Percentiles rank a stretch among this genome's conserved stretches.
phyloP scores from a whole-genome alignment of 2,888 invertebrate species.

The Orthosia gracilis region DNA sequence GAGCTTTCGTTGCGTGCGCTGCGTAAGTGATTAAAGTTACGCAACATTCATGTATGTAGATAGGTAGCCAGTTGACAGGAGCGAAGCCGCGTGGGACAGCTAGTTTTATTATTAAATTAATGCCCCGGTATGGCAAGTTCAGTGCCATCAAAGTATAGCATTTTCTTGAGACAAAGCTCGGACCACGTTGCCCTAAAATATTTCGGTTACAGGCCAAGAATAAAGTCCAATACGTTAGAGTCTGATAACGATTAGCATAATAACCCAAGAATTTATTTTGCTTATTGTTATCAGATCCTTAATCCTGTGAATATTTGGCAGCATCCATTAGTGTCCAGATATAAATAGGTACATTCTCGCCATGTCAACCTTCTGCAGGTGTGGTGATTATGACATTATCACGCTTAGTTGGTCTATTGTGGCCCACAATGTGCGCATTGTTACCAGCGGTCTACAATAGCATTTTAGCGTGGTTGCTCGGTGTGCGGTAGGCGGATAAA shows the following conservation, averaged over 20 bases:
- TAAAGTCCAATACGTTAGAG: no score
- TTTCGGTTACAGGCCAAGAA: no score
- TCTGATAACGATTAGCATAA: no score
- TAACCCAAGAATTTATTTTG: neutral
- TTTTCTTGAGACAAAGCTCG: neutral
- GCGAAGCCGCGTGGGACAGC: no score
- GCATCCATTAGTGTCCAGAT: constrained; percentile 14
- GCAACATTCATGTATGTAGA: no score
- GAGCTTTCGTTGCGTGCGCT: no score
- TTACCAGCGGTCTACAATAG: constrained; percentile 27
- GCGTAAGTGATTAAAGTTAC: no score
- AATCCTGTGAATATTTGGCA: neutral
- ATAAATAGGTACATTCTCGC: constrained; percentile 15
- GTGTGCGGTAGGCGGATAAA: no score
- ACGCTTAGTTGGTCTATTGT: constrained; percentile 21
- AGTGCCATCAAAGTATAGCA: neutral
- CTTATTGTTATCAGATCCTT: neutral
- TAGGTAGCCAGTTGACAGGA: no score
- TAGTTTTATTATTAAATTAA: no score
- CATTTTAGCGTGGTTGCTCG: no score
- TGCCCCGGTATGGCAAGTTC: neutral
- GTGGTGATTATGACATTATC: constrained; percentile 40
- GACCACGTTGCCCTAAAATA: neutral
- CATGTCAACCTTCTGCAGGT: constrained; percentile 9
- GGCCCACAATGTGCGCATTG: constrained; percentile 29